phyloP scores from a whole-genome alignment of 2,113 vertebrate species.

The Romanogobio albipinnatus region DNA sequence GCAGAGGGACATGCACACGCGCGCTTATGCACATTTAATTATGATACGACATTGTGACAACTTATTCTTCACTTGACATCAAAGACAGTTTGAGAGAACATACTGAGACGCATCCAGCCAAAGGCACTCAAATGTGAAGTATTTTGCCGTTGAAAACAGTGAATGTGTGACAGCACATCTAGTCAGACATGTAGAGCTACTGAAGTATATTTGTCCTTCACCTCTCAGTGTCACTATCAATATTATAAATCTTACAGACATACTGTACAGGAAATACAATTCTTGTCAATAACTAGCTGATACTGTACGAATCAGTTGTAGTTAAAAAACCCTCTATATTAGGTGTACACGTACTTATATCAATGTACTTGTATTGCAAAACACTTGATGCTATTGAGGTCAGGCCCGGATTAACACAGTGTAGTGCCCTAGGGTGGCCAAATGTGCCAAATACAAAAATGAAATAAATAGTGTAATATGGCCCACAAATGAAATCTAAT shows the following conservation, averaged over 20 bases:
- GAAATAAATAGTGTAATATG: too few species aligned
- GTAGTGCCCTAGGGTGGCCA: too few species aligned
- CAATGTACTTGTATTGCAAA: too few species aligned
- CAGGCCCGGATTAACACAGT: too few species aligned
- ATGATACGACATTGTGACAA: conserved; percentile 20
- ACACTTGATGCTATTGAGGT: too few species aligned
- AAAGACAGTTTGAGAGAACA: conserved; percentile 35
- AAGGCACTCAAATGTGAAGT: conserved; percentile 28
- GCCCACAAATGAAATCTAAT: too few species aligned
- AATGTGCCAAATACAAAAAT: too few species aligned
- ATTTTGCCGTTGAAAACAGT: conserved; percentile 14
- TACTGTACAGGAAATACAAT: not conserved
- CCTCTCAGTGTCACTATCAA: not conserved
- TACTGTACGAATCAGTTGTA: not conserved
- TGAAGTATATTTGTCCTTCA: conserved; percentile 36
- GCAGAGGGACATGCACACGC: not conserved
- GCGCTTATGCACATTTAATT: conserved; percentile 14
- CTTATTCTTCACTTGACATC: conserved; percentile 46
- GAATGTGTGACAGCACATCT: not conserved
- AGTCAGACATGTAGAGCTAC: conserved; percentile 14
- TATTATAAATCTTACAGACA: not conserved
- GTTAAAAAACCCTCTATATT: not conserved
- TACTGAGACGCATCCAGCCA: conserved; percentile 30
- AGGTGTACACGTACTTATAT: too few species aligned
- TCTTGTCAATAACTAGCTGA: not conserved